Base-by-base conservation (phyloP, 2,113 vertebrate genomes). In the Myotis brandtii region DNA sequence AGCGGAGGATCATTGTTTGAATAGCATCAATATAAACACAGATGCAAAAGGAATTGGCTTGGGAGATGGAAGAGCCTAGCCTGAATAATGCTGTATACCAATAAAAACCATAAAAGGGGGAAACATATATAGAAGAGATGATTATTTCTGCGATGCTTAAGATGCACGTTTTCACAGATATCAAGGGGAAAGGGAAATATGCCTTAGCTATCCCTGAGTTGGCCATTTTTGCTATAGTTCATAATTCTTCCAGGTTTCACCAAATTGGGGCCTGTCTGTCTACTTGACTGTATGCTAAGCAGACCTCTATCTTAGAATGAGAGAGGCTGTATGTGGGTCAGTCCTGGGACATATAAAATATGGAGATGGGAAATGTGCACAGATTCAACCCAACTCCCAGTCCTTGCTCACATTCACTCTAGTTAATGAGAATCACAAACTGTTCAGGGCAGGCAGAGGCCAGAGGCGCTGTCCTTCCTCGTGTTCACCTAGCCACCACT, bases 11-110 rank as follows among this genome's bases (percentile, higher is more conserved):
- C 97, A 79, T 95, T 95, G 97, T 77, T 94, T 88, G 98, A 97
- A 94, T 89, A 92, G 89, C 96, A 95, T 94, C 97, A 96, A 11
- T 70, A 98, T 88, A 98, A 96, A n/a, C 96, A 94, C 95, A 98
- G 96, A 96, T 98, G 97, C 97, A 62, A 0, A 95, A 17, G 43
- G 84, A 89, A 97, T 95, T 86, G 88, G 90, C 98, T 87, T 75
- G 97, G 98, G 97, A 97, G 77, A 3, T 0, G 21, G 95, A 76
- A 86, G 48, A 96, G 48, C 92, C 92, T 13, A 87, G 84, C 40
- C 92, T 69, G 56, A 37, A 85, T 20, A 87, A 40, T 96, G 6
- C 2, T 76, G 93, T 95, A 90, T 54, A 92, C 96, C 95, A 97
- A 96, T 52, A 92, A 98, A 97, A 48, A 83, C 70, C 82, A 56